Percentiles rank a stretch among this genome's conserved stretches.
Conservation (phyloP, 2,888 invertebrate species). For the Drosophila formosana region DNA sequence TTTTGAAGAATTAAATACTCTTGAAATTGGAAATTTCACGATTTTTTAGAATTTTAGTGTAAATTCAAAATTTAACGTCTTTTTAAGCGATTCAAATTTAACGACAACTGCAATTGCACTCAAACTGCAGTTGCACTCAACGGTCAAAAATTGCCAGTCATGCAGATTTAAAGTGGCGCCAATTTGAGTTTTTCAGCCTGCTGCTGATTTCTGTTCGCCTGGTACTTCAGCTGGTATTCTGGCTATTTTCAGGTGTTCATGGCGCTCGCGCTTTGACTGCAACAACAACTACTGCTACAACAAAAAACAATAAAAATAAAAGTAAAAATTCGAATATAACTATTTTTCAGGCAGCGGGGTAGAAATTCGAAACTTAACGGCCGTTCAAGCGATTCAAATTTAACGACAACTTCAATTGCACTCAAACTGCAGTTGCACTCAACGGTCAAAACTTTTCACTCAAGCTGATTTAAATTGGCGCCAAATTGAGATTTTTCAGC, state of each 20-base stretch:
- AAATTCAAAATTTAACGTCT: too few relatives aligned
- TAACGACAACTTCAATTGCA: not conserved
- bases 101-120: not conserved
- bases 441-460: not conserved
- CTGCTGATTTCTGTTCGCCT: slow-evolving; percentile 1
- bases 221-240: slow-evolving; percentile 1
- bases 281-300: not conserved
- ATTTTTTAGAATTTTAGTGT: too few relatives aligned
- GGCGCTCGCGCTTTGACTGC: not conserved
- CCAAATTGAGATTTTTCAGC: not conserved
- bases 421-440: not conserved
- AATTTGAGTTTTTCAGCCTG: not conserved
- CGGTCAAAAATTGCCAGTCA: not conserved
- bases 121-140: not conserved
- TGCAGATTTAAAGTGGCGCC: not conserved
- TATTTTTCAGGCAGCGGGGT: too few relatives aligned
- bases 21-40: too few relatives aligned
- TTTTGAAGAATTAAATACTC: too few relatives aligned
- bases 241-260: not conserved
- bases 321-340: too few relatives aligned
- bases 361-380: too few relatives aligned
- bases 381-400: too few relatives aligned
- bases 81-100: too few relatives aligned
- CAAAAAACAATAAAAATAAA: not conserved
- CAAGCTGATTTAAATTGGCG: not conserved